phyloP scores from a whole-genome alignment of 2,113 vertebrate genomes.

The Hylia prasina region DNA sequence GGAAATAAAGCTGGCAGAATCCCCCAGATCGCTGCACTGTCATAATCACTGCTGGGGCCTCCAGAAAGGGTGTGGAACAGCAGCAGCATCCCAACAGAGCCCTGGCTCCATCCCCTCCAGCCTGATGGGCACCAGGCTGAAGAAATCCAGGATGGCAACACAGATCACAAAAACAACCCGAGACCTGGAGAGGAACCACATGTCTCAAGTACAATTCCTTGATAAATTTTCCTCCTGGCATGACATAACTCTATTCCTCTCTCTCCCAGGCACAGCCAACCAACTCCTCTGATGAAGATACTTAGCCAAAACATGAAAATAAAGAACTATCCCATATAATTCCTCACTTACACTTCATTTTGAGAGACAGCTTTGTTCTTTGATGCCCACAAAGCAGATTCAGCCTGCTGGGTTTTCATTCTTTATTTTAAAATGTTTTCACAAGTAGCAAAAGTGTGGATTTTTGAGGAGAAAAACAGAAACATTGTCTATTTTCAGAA shows the following conservation, averaged over 20 bases:
- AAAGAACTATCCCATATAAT: accelerated
- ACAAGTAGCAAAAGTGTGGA: not conserved
- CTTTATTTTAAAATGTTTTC: conserved; percentile 28
- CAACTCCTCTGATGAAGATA: not conserved
- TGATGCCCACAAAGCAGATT: not conserved
- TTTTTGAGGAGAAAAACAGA: not conserved
- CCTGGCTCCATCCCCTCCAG: not conserved
- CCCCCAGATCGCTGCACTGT: accelerated
- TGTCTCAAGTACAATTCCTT: not conserved
- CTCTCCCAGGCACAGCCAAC: not conserved
- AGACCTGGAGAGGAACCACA: not conserved
- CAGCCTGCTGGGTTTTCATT: not conserved
- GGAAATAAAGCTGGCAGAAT: not conserved
- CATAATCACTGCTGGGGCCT: not conserved
- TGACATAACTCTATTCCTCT: not conserved
- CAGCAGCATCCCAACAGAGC: not conserved
- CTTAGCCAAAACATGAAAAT: not conserved
- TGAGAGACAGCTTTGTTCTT: not conserved
- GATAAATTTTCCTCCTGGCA: not conserved
- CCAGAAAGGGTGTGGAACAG: not conserved
- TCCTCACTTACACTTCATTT: not conserved
- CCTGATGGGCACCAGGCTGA: not conserved
- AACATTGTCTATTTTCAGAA: not conserved
- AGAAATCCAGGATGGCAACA: not conserved
- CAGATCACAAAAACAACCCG: not conserved